phyloP scores from a whole-genome alignment of 2,113 vertebrate species.

The Hemiscyllium ocellatum region DNA sequence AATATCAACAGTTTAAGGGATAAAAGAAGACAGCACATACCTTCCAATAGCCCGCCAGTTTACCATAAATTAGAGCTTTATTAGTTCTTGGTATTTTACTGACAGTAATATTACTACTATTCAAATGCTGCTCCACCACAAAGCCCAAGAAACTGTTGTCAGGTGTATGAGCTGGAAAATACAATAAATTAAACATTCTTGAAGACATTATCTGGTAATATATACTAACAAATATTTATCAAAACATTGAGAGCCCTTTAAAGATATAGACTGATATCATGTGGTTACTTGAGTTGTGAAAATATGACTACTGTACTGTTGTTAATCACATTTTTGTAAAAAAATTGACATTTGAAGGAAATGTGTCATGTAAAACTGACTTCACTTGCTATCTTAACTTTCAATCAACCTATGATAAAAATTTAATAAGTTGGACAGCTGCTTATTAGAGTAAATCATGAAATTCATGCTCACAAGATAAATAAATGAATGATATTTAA shows the following conservation, averaged over 20 bases:
- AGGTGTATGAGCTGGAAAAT: slow-evolving; percentile 37
- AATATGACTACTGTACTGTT: background rate
- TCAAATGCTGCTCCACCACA: slow-evolving; percentile 39
- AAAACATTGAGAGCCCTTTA: background rate
- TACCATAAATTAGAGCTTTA: slow-evolving; percentile 38
- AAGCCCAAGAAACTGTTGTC: slow-evolving; percentile 40
- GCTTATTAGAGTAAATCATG: background rate
- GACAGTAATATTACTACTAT: background rate
- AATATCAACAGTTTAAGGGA: background rate
- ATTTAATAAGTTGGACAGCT: background rate
- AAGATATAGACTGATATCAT: background rate
- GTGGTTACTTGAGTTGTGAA: background rate
- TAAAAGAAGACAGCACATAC: background rate
- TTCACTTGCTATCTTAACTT: background rate
- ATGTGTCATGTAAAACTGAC: background rate
- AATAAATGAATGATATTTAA: background rate
- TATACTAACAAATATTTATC: background rate
- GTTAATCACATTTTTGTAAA: background rate
- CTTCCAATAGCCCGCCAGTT: slow-evolving; percentile 39
- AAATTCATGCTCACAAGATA: background rate
- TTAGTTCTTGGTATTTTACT: slow-evolving; percentile 30
- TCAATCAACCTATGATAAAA: background rate
- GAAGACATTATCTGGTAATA: background rate
- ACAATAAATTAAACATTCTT: background rate
- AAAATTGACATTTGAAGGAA: background rate